A percentile compares a stretch with the other conserved stretches of the same genome.
Conservation (phyloP, 2,888 invertebrate genomes). For the Odontocerum albicorne region DNA sequence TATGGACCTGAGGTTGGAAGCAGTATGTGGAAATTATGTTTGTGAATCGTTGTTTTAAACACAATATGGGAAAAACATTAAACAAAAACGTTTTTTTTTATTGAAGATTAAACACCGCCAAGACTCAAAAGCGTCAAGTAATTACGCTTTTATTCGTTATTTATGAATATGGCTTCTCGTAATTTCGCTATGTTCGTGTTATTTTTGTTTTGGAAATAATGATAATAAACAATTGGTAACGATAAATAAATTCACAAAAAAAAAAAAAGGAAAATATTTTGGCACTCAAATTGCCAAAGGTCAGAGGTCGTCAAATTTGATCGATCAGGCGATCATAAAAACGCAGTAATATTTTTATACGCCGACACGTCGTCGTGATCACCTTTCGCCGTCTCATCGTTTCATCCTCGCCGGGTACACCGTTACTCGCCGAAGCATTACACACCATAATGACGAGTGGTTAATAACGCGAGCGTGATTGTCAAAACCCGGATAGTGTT, state of each 20-base stretch:
- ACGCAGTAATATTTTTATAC: conserved; percentile 12
- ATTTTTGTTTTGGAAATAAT: no score
- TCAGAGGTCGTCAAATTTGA: conserved; percentile 28
- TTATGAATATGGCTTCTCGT: not conserved
- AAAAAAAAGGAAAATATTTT: conserved; percentile 4
- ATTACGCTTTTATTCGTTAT: not conserved
- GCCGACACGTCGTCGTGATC: conserved; percentile 27
- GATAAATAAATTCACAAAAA: not conserved
- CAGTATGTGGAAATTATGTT: not conserved
- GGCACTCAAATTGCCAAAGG: conserved; percentile 8
- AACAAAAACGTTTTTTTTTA: not conserved
- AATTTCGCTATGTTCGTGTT: not conserved
- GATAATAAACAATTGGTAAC: no score
- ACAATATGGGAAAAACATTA: not conserved
- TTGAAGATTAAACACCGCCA: not conserved
- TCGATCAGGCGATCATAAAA: conserved; percentile 32
- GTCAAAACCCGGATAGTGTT: conserved; percentile 36
- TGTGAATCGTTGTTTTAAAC: not conserved
- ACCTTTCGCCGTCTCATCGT: conserved; percentile 30
- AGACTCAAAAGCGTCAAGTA: not conserved
- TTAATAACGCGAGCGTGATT: conserved; percentile 34
- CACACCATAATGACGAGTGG: conserved; percentile 22
- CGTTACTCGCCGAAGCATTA: conserved; percentile 27
- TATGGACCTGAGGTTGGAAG: no score
- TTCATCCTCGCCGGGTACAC: conserved; percentile 26